A percentile compares a stretch with the other conserved stretches of the same genome.
These are phyloP conservation scores for Tiliqua scincoides DNA, from an alignment of 2,113 vertebrate species.

Conservation along the genomic window DNA sequence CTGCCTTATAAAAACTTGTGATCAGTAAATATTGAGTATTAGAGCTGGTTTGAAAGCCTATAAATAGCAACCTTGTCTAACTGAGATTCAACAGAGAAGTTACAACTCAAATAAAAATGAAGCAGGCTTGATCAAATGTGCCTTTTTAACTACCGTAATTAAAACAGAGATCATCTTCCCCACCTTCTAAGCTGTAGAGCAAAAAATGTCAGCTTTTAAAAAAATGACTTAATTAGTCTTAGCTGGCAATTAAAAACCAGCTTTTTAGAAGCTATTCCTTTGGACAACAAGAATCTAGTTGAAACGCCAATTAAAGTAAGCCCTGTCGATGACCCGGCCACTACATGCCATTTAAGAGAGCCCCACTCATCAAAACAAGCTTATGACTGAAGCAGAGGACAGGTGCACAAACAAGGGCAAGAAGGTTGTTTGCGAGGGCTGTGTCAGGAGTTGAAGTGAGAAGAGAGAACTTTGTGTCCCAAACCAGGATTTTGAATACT, in stretches of 20 bases:
- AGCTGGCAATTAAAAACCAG: neutral
- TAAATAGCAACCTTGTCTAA: neutral
- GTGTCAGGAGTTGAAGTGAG: neutral
- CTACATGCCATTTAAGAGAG: neutral
- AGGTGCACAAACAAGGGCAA: conserved; percentile 13
- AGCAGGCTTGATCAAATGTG: neutral
- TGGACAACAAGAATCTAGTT: neutral
- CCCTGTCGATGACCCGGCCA: neutral
- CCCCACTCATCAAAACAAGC: neutral
- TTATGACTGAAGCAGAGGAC: neutral
- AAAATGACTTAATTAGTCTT: neutral
- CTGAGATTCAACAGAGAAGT: neutral
- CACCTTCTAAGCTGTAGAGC: neutral
- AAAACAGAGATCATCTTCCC: neutral
- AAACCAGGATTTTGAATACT: neutral
- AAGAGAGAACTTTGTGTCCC: neutral
- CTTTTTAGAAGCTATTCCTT: neutral
- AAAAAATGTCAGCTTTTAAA: neutral
- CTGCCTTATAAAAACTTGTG: neutral
- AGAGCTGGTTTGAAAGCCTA: neutral
- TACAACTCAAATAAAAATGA: neutral
- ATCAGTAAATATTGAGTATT: neutral
- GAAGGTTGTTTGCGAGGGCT: neutral
- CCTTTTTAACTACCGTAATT: neutral
- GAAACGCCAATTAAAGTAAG: neutral